Evolutionary conservation across 2,797 vertebrate genomes (phyloP).

Genomic region (Dromococcyx pavoninus): DNA sequence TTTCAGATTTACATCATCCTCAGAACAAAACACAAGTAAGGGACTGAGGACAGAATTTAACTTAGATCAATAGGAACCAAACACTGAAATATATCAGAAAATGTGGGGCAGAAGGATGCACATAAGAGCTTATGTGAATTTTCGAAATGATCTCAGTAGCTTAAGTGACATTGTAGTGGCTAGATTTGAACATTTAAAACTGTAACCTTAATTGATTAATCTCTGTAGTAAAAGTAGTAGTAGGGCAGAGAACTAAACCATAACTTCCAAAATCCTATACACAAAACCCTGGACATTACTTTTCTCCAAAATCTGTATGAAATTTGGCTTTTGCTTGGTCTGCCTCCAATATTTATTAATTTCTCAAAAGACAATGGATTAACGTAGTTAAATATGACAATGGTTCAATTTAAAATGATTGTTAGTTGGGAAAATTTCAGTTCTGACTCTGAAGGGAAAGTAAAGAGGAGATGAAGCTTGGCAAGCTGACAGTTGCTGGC

Average conservation of each 20-base stretch:
- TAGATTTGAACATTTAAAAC: not conserved
- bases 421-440: not conserved
- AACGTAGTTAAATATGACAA: not conserved
- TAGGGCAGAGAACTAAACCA: not conserved
- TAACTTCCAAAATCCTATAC: not conserved
- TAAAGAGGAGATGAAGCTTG: constrained; percentile 9
- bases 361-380: not conserved
- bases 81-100: not conserved
- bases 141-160: not conserved
- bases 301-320: not conserved
- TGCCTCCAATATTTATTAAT: not conserved
- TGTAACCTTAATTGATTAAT: not conserved
- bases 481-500: not conserved
- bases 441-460: not conserved
- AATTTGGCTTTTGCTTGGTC: not conserved
- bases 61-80: not conserved
- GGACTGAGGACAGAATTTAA: not conserved
- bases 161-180: not conserved
- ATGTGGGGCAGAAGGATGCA: not conserved
- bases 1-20: not conserved
- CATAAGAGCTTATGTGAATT: not conserved
- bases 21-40: not conserved
- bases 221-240: not conserved
- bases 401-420: not conserved
- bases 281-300: not conserved